Evolutionary conservation across 2,797 vertebrate species (phyloP), one percentile per base, ranked within the genome.

Genomic region (Remorina albescens): DNA sequence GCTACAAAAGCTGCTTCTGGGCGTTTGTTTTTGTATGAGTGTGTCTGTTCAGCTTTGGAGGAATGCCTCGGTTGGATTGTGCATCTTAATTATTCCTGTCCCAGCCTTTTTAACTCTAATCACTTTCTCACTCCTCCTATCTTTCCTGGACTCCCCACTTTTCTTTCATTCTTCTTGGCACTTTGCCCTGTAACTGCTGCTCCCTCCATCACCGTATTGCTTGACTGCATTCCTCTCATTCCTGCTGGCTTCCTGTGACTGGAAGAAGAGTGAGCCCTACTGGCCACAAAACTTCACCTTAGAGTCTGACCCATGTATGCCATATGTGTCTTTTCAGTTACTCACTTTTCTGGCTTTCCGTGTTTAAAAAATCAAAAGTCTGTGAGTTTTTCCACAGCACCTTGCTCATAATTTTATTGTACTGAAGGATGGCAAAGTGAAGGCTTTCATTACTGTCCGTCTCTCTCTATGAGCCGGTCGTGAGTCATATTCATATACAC

Each of bases 221-320:
- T 72, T 87, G 89, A 86, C 91, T 87, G 88, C 93, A 94, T 94
- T 93, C 93, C 70, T 90, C 74, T 86, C 91, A 93, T 94, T 93
- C 92, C 93, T 80, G 67, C 76, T 76, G 80, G 86, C 91, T 93
- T 93, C 92, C 92, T 94, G 92, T 92, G 82, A 91, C 87, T 90
- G 84, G 78, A 84, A 86, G 83, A 86, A 46, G 34, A 88, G 77
- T 53, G 69, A 89, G 80, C 65, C 87, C 86, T 86, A 80, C 84
- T 68, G 88, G 88, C 85, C 86, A 77, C 86, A 90, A 77, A 86
- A 74, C 82, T 85, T 60, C 70, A 90, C 84, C 86, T 88, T 85
- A 70, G 76, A 87, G 84, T 86, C 71, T 73, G 71, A 74, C 65
- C 66, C 76, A 75, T 82, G 69, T 69, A 49, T 66, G 67, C 75